A percentile compares a stretch with the other conserved stretches of the same genome.
Conservation (phyloP, 2,113 vertebrate genomes). For the Syrrhaptes paradoxus region DNA sequence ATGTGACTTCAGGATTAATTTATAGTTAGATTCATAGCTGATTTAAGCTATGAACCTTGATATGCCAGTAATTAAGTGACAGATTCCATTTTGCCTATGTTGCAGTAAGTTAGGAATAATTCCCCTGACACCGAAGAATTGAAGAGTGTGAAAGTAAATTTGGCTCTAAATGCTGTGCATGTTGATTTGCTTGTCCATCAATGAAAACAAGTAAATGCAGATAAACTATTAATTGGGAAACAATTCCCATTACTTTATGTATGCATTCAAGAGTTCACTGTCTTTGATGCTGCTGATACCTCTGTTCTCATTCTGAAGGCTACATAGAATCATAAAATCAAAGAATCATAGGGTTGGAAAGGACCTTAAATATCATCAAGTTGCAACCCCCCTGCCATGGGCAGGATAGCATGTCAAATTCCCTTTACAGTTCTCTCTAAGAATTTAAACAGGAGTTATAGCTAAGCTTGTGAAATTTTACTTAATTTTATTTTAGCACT, state of each 20-base stretch:
- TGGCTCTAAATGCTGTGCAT: background rate
- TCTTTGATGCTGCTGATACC: background rate
- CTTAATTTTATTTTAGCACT: constrained; percentile 20
- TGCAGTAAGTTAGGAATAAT: background rate
- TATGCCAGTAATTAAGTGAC: background rate
- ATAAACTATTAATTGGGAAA: background rate
- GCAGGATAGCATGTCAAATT: background rate
- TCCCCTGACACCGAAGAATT: background rate
- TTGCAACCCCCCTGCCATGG: too few species aligned
- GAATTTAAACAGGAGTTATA: background rate
- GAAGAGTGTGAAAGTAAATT: background rate
- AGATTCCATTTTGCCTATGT: background rate
- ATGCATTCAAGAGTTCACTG: background rate
- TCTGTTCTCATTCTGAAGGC: background rate
- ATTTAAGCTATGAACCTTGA: background rate
- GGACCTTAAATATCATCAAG: too few species aligned
- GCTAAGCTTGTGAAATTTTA: constrained; percentile 16
- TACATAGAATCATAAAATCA: too few species aligned
- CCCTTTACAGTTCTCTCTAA: background rate
- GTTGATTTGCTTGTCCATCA: background rate
- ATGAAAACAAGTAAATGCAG: background rate
- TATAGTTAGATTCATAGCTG: background rate
- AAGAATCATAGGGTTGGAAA: too few species aligned
- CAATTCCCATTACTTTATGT: background rate
- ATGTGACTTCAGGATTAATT: background rate